Conservation (phyloP, 2,888 invertebrate species). For the Yponomeuta sedellus region DNA sequence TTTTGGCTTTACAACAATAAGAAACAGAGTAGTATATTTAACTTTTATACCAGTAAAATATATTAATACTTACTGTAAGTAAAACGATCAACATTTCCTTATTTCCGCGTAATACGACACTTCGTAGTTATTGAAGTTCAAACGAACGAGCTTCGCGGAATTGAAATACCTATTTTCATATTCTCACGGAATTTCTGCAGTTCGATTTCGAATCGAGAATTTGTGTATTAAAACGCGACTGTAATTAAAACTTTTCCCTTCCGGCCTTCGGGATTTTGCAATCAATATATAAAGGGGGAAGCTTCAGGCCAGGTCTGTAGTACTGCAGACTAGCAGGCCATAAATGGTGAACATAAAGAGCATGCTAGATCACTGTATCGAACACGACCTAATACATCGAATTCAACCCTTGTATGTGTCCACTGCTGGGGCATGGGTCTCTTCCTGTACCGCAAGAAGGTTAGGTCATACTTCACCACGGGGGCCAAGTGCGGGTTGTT, state of each 20-base stretch:
- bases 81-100: conserved; percentile 11
- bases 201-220: not conserved
- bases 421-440: no score
- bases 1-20: not conserved
- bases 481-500: no score
- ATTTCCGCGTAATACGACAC: conserved; percentile 10
- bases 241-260: not conserved
- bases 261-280: not conserved
- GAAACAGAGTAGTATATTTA: not conserved
- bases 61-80: not conserved
- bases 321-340: no score
- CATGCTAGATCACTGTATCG: no score
- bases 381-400: no score
- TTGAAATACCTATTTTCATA: not conserved
- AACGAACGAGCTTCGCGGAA: not conserved
- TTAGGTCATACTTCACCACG: no score
- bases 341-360: no score
- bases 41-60: conserved; percentile 1
- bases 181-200: not conserved
- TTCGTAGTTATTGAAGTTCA: not conserved
- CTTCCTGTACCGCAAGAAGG: no score
- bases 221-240: not conserved
- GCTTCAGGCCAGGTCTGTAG: no score
- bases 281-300: no score
- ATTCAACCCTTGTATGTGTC: no score